These are phyloP conservation scores for Axinella damicornis DNA, from an alignment of 37 sponge, comb jelly and placozoan genomes.

Conservation along the genomic window DNA sequence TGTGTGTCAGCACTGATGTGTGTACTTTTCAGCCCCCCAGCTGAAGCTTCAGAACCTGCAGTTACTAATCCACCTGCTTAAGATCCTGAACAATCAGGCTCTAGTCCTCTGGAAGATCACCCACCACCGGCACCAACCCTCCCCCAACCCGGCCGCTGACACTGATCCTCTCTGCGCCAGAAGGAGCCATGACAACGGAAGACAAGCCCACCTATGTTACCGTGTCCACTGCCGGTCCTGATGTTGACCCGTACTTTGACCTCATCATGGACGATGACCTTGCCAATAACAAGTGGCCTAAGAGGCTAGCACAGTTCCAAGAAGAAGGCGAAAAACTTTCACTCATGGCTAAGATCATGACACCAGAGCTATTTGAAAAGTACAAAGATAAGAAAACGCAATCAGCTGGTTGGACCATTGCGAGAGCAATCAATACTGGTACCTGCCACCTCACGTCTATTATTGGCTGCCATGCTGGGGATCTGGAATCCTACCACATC, in stretches of 20 bases:
- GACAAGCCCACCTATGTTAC: too few relatives aligned
- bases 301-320: slow-evolving; percentile 11
- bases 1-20: too few relatives aligned
- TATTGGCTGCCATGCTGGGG: slow-evolving; percentile 84
- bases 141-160: too few relatives aligned
- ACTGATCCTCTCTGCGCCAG: too few relatives aligned
- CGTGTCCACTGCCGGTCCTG: too few relatives aligned
- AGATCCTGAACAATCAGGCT: too few relatives aligned
- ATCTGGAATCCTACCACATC: slow-evolving; percentile 62
- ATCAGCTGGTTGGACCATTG: slow-evolving; percentile 56
- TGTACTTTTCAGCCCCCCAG: too few relatives aligned
- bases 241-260: slow-evolving; percentile 48
- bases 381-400: slow-evolving; percentile 21
- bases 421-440: slow-evolving; percentile 64
- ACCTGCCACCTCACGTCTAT: slow-evolving; percentile 4
- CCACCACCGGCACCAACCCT: too few relatives aligned
- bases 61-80: too few relatives aligned
- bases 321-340: slow-evolving; percentile 9
- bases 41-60: too few relatives aligned
- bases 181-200: too few relatives aligned
- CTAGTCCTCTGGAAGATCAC: too few relatives aligned
- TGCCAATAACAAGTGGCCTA: slow-evolving; percentile 47
- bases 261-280: slow-evolving; percentile 61
- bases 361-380: slow-evolving; percentile 48
- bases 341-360: slow-evolving; percentile 46